These are phyloP conservation scores for Mustela nigripes DNA, from an alignment of 2,113 vertebrate species.

Conservation along the genomic window DNA sequence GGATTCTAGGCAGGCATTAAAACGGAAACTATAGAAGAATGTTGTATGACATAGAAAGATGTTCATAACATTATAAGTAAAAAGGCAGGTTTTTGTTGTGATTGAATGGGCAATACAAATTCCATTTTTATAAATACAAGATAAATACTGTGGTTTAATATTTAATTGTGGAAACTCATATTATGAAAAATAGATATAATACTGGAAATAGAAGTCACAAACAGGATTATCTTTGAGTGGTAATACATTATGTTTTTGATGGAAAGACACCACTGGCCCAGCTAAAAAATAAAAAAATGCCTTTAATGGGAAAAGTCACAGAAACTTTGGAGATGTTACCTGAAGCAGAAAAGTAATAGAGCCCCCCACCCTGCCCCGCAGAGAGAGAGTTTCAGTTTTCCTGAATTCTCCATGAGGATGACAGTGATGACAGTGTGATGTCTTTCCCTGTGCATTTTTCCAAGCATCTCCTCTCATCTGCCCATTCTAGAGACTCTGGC, in stretches of 20 bases:
- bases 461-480: not conserved
- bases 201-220: not conserved
- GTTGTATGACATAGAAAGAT: not conserved
- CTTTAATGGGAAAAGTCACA: not conserved
- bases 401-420: not conserved
- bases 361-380: not conserved
- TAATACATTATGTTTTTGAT: not conserved
- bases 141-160: conserved; percentile 19
- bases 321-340: not conserved
- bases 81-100: not conserved
- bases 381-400: not conserved
- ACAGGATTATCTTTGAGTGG: conserved; percentile 1
- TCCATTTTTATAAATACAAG: conserved; percentile 55
- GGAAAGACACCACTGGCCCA: not conserved
- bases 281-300: conserved; percentile 29
- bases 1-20: conserved; percentile 49
- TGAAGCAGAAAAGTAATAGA: not conserved
- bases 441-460: not conserved
- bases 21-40: not conserved
- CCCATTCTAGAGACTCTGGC: not conserved
- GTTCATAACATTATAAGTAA: not conserved
- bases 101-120: not conserved
- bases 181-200: conserved; percentile 10
- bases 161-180: conserved; percentile 33
- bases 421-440: not conserved